These are phyloP conservation scores for Stegostoma tigrinum DNA, from an alignment of 2,113 vertebrate genomes.

Conservation along the genomic window DNA sequence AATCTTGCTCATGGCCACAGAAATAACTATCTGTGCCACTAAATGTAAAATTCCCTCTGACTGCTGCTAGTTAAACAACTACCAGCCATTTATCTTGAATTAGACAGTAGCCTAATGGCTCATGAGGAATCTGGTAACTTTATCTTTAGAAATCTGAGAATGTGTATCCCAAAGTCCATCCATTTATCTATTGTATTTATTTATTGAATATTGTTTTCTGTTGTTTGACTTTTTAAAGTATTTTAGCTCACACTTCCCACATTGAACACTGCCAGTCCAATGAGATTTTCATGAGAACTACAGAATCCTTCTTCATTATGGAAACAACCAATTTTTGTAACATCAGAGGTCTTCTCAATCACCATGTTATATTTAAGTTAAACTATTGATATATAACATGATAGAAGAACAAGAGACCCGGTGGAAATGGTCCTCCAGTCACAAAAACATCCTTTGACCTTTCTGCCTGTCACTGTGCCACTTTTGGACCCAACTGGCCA, in stretches of 20 bases:
- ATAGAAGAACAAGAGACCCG: neutral
- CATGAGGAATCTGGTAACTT: no score
- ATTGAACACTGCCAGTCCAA: neutral
- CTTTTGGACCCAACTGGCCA: neutral
- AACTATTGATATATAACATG: neutral
- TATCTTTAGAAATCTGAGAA: neutral
- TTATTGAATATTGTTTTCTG: neutral
- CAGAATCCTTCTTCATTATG: neutral
- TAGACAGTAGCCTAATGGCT: no score
- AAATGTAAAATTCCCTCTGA: no score
- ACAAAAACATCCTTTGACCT: neutral
- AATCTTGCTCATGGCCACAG: no score
- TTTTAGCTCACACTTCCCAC: neutral
- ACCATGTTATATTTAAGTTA: neutral
- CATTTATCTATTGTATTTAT: neutral
- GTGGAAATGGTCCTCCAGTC: neutral
- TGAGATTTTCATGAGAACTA: neutral
- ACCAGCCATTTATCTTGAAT: no score
- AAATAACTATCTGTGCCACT: no score
- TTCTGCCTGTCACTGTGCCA: neutral
- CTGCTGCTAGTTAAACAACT: no score
- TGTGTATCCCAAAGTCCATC: neutral
- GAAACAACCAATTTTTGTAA: neutral
- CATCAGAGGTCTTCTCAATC: neutral
- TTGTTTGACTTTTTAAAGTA: neutral